Evolutionary conservation across 2,797 vertebrate species (phyloP).

Genomic region (Kryptopterus vitreolus): DNA sequence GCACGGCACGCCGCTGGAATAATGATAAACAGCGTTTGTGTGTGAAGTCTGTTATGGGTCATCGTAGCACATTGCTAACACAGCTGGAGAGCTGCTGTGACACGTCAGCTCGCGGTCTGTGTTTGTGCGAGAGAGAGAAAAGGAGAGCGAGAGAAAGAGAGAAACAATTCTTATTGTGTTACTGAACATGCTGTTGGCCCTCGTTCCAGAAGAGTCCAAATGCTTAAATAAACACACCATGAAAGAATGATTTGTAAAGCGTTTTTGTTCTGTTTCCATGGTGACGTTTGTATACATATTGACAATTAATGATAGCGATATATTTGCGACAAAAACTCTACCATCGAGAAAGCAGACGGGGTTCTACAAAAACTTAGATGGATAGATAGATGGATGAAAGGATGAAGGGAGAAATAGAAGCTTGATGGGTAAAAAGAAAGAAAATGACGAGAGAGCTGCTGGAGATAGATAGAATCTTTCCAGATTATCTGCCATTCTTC

Average conservation of each 20-base stretch:
- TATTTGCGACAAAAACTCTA: no score
- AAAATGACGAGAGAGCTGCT: no score
- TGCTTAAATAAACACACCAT: not conserved
- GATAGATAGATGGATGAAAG: no score
- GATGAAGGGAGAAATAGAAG: no score
- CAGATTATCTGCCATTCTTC: no score
- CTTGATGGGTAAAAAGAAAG: no score
- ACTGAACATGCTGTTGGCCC: not conserved
- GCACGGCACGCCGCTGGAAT: not conserved
- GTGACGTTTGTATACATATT: no score
- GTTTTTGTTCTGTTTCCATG: no score
- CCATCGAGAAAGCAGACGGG: no score
- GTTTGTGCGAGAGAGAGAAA: not conserved
- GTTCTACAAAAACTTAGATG: no score
- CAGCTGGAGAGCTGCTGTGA: constrained; percentile 32
- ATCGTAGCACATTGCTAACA: constrained; percentile 6
- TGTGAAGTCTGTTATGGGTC: not conserved
- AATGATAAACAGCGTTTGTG: not conserved
- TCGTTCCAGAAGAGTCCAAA: not conserved
- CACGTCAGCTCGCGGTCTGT: constrained; percentile 9
- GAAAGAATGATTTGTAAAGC: not conserved
- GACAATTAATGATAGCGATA: no score
- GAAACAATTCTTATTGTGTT: not conserved
- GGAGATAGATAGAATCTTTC: no score
- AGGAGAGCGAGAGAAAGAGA: not conserved